Base-by-base conservation (phyloP, 2,888 invertebrate genomes). In the Megaustenia siamemsis region DNA sequence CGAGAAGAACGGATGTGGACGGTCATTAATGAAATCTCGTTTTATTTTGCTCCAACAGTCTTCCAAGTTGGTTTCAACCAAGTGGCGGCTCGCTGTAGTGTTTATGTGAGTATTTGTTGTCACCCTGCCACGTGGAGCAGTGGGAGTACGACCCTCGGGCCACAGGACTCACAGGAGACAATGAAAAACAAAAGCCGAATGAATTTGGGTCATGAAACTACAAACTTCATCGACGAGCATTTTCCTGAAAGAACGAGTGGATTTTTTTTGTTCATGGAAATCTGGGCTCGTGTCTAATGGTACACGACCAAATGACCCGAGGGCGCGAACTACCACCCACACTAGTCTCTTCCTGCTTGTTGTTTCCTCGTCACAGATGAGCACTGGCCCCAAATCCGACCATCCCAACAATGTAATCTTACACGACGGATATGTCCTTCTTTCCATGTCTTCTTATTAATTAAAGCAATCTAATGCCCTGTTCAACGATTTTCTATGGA, bases 381-480 rank as follows among this genome's bases (percentile, higher is more conserved):
- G 40, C 69, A 68, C 69, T 53, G 49, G 35, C 35, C 38, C 68
- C n/a, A 56, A 60, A 40, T 38, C 32, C 63, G 60, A 43, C 24
- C 69, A 68, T 53, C 80, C 68, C 45, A 21, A 53, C 69, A 53
- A 69, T 80, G 80, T 80, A 80, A 80, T 69, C 80, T 80, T 80
- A 80, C 49, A 80, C 80, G 24, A 38, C 69, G 68, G 68, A 69
- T 69, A 68, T 32, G 69, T 35, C 28, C 80, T 32, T 63, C 1
- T 28, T 45, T 78, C 78, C 78, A 78, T 40, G 69, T 80, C 80
- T 68, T 80, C 35, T 69, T 53, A 80, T 80, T 80, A 80, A 80
- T 80, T 80, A 80, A 80, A 68, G n/a, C 80, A 80, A 69, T 68
- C 80, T 80, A 68, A 80, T 80, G 68, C 53, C 69, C 80, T 69